Percentiles rank a stretch among this genome's conserved stretches.
Evolutionary conservation across 2,888 invertebrate species (phyloP).

Genomic region (Vanessa cardui): DNA sequence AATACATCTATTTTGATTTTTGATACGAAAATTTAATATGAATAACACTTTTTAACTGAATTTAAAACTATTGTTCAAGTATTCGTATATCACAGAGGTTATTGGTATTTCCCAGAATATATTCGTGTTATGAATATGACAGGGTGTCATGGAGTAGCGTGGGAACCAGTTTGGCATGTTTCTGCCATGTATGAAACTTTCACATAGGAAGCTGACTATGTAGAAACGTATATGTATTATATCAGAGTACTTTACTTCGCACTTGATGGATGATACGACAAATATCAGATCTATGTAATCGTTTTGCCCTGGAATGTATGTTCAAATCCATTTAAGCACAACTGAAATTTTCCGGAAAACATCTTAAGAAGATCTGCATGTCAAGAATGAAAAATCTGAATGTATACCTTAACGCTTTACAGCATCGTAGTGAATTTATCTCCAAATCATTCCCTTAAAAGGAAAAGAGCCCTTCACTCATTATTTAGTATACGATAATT

Average conservation of each 20-base stretch:
- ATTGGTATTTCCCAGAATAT: constrained; percentile 24
- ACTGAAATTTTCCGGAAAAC: no score
- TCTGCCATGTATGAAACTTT: constrained; percentile 48
- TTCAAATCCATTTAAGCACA: no score
- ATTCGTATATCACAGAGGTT: constrained; percentile 13
- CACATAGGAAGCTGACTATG: constrained; percentile 45
- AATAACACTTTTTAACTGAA: not conserved
- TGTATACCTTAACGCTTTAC: no score
- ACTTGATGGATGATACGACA: constrained; percentile 73
- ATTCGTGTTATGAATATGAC: constrained; percentile 45
- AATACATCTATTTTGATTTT: not conserved
- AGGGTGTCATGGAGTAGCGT: constrained; percentile 42
- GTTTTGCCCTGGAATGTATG: constrained; percentile 42
- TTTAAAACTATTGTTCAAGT: constrained; percentile 2
- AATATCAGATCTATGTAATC: constrained; percentile 38
- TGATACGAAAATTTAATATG: not conserved
- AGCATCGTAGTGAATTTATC: no score
- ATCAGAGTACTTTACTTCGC: constrained; percentile 46
- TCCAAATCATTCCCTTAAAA: no score
- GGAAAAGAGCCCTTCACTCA: no score
- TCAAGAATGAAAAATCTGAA: no score
- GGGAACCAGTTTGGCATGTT: constrained; percentile 52
- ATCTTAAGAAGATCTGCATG: no score
- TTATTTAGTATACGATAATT: no score
- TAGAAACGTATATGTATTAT: constrained; percentile 44